Base-by-base conservation (phyloP, 2,888 invertebrate species). In the Chloroclystis v-ata region DNA sequence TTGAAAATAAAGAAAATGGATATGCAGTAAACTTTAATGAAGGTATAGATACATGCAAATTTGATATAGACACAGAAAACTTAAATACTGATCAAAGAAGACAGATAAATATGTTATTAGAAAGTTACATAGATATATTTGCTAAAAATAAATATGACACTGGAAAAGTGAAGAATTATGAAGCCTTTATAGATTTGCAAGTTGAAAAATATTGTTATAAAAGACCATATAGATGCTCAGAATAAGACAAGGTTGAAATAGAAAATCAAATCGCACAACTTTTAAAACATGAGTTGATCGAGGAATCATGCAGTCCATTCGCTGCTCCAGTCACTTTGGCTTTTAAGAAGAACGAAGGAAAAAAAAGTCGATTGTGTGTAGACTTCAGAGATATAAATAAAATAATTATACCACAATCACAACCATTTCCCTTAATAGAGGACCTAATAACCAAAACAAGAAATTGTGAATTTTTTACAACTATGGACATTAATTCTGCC, bases 401-500 rank as follows among this genome's bases (percentile, higher is more conserved):
- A 52, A 58, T 62, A 9, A n/a, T n/a, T n/a, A n/a, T n/a, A n/a
- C n/a, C n/a, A n/a, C n/a, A n/a, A n/a, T n/a, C n/a, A n/a, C n/a
- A 69, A 37, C 51, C 51, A 11, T 54, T 54, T 32, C 54, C 54
- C 1, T 16, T 55, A n/a, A 69, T 71, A 38, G 69, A 72, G 10
- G 71, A 72, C 43, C 42, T 69, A 41, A 60, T 72, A 47, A 33
- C 57, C 28, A 69, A 69, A 42, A 67, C 69, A n/a, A 56, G 54
- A 56, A 63, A 70, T 30, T 73, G 72, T 37, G 61, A 62, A 10
- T 71, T 49, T 59, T 73, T 65, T 41, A 47, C 70, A 13, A 66
- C 61, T 14, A 32, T 73, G 1, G 72, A 72, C 43, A 62, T 74
- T 50, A 75, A 75, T 48, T 72, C 71, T 13, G 73, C 72, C 28